Conservation (phyloP, 2,888 invertebrate species). For the Andricus quercusramuli region DNA sequence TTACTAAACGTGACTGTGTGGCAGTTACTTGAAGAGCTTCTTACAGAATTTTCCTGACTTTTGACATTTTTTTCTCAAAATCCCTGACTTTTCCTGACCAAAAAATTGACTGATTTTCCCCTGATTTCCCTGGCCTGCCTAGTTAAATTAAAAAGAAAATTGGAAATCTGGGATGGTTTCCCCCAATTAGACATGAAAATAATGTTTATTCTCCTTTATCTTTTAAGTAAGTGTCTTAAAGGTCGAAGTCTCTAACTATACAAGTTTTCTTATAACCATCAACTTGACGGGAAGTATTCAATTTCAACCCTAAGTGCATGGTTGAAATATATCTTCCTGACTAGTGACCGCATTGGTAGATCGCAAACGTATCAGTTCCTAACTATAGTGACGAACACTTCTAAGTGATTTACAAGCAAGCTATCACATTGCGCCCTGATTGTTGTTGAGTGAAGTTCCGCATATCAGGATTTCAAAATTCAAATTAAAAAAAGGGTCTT, state of each 20-base stretch:
- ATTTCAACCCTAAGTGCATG: not conserved
- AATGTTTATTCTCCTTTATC: too few species aligned
- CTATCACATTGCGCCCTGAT: not conserved
- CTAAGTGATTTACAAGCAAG: not conserved
- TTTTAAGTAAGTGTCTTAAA: not conserved
- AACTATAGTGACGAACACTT: conserved; percentile 3
- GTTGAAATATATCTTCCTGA: not conserved
- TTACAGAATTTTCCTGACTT: too few species aligned
- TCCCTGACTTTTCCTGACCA: too few species aligned
- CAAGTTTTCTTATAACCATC: not conserved
- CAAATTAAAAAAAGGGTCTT: not conserved
- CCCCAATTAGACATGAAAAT: too few species aligned
- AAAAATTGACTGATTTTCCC: too few species aligned
- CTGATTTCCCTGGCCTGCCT: too few species aligned
- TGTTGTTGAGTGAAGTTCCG: not conserved
- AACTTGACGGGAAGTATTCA: not conserved
- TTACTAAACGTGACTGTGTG: too few species aligned
- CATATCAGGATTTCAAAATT: not conserved
- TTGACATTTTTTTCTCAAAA: too few species aligned
- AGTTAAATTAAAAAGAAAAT: too few species aligned
- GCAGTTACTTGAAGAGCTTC: too few species aligned
- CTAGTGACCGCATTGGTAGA: not conserved
- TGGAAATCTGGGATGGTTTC: too few species aligned
- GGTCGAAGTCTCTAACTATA: not conserved
- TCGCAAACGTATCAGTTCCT: conserved; percentile 5